Conservation (phyloP, 1,140 invertebrate genomes). For the Listronotus bonariensis region DNA sequence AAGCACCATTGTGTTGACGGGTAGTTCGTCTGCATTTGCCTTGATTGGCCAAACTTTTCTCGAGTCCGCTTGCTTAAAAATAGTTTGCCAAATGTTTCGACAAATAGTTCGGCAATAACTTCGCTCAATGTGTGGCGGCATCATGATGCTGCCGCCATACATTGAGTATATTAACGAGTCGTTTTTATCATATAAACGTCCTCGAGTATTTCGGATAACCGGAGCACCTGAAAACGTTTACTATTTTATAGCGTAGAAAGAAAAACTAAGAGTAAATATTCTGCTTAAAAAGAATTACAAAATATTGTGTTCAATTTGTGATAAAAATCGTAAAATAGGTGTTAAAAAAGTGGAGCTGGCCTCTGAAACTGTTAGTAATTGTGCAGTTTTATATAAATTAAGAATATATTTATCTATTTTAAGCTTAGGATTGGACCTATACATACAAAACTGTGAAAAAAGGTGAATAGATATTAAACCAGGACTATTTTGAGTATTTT, state of each 20-base stretch:
- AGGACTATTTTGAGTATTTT: not conserved
- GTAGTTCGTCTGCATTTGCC: too few relatives aligned
- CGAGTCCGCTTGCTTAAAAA: too few relatives aligned
- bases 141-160: too few relatives aligned
- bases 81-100: too few relatives aligned
- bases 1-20: too few relatives aligned
- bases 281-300: slow-evolving; percentile 1
- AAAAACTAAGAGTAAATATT: not conserved
- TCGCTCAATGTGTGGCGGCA: too few relatives aligned
- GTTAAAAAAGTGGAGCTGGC: slow-evolving; percentile 15
- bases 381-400: slow-evolving; percentile 8
- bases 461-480: slow-evolving; percentile 14
- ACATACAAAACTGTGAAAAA: slow-evolving; percentile 10
- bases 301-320: slow-evolving; percentile 29
- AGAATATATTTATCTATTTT: not conserved
- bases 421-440: not conserved
- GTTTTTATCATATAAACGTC: too few relatives aligned
- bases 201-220: not conserved
- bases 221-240: not conserved
- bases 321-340: slow-evolving; percentile 19
- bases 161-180: too few relatives aligned
- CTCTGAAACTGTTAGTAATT: slow-evolving; percentile 11
- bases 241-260: not conserved
- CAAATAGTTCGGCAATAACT: too few relatives aligned
- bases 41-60: too few relatives aligned